phyloP scores from a whole-genome alignment of 2,797 vertebrate genomes.

The Pterois miles region DNA sequence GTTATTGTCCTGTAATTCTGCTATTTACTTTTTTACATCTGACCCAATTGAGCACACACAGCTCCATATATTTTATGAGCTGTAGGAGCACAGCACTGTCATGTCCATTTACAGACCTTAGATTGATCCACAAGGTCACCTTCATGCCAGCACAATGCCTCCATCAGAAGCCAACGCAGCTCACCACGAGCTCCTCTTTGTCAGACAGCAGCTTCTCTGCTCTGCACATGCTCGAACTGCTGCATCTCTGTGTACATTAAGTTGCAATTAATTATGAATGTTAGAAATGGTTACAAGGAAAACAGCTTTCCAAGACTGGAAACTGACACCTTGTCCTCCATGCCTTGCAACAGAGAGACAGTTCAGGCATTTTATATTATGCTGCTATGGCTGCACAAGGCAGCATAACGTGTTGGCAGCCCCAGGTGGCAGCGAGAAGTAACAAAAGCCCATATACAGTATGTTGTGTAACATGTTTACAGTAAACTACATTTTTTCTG shows the following conservation, averaged over 20 bases:
- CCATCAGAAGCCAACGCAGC: constrained; percentile 49
- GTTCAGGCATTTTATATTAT: constrained; percentile 7
- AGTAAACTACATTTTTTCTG: neutral
- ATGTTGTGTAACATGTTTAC: constrained; percentile 29
- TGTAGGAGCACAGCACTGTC: constrained; percentile 27
- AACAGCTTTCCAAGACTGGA: neutral
- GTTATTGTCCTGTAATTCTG: constrained; percentile 2
- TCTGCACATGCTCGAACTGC: neutral
- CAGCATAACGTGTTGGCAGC: constrained; percentile 1
- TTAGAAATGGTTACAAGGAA: constrained; percentile 28
- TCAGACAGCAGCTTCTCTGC: constrained; percentile 33
- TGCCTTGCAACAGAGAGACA: neutral
- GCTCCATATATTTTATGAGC: constrained; percentile 30
- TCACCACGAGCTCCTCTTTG: constrained; percentile 16
- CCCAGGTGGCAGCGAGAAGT: neutral
- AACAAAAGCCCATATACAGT: constrained; percentile 7
- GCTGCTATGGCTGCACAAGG: neutral
- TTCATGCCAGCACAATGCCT: constrained; percentile 67
- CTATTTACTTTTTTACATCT: neutral
- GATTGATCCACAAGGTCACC: constrained; percentile 79
- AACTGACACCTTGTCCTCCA: constrained; percentile 8
- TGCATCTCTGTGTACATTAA: constrained; percentile 29
- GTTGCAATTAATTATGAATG: constrained; percentile 45
- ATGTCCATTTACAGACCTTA: constrained; percentile 55
- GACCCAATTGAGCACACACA: neutral